Percentiles rank a stretch among this genome's conserved stretches.
phyloP scores from a whole-genome alignment of 2,113 vertebrate genomes.

The Proteles cristata region DNA sequence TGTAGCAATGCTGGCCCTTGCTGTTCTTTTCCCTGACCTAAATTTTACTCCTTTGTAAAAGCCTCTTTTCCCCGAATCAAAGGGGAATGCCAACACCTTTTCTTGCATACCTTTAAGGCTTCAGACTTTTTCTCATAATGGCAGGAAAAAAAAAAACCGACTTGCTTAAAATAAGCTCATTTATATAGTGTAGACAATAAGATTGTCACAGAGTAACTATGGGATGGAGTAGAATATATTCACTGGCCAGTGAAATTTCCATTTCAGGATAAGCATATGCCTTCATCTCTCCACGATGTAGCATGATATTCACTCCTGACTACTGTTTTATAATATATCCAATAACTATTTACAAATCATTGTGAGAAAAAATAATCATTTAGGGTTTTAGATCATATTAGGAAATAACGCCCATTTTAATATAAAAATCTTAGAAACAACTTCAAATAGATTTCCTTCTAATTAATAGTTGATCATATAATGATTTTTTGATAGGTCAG shows the following conservation, averaged over 20 bases:
- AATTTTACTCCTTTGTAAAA: neutral
- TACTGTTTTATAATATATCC: slow-evolving; percentile 77
- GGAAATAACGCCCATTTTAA: slow-evolving; percentile 79
- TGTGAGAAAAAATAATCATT: slow-evolving; percentile 86
- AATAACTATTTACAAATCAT: slow-evolving; percentile 83
- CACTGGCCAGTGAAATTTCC: slow-evolving; percentile 64
- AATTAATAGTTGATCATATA: slow-evolving; percentile 73
- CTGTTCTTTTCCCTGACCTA: slow-evolving; percentile 37
- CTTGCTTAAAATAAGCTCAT: slow-evolving; percentile 71
- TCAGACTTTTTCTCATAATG: slow-evolving; percentile 50
- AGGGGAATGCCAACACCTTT: neutral
- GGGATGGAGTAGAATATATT: slow-evolving; percentile 65
- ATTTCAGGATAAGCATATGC: slow-evolving; percentile 34
- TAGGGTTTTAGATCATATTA: slow-evolving; percentile 82
- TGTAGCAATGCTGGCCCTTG: neutral
- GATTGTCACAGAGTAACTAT: slow-evolving; percentile 79
- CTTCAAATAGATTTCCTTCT: slow-evolving; percentile 83
- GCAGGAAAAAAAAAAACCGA: slow-evolving; percentile 64
- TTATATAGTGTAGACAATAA: slow-evolving; percentile 78
- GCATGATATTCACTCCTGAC: slow-evolving; percentile 75
- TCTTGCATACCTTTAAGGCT: slow-evolving; percentile 23
- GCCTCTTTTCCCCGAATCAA: neutral
- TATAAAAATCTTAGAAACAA: slow-evolving; percentile 86
- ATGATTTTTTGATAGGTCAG: slow-evolving; percentile 79
- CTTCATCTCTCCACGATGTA: slow-evolving; percentile 43